Evolutionary conservation across 2,888 invertebrate species (phyloP).

Genomic region (Epinotia bilunana): DNA sequence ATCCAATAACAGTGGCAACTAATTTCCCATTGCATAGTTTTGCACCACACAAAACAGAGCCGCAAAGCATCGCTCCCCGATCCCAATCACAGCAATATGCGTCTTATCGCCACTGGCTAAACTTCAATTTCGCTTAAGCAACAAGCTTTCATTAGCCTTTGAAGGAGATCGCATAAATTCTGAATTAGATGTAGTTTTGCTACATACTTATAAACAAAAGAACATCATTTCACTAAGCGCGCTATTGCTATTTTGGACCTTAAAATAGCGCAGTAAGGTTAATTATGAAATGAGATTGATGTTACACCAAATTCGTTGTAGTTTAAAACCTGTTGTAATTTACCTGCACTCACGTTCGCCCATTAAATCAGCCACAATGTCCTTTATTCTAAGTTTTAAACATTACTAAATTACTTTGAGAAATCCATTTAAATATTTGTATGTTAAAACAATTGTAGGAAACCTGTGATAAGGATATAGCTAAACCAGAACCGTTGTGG

Average conservation of each 20-base stretch:
- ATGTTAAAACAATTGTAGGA: too few relatives aligned
- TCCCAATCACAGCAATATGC: slow-evolving; percentile 59
- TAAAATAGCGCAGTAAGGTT: background rate
- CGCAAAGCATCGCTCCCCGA: slow-evolving; percentile 41
- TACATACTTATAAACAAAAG: slow-evolving; percentile 5
- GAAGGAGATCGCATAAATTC: slow-evolving; percentile 38
- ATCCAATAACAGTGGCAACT: too few relatives aligned
- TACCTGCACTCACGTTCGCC: background rate
- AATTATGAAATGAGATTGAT: background rate
- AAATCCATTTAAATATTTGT: too few relatives aligned
- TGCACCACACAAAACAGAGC: slow-evolving; percentile 49
- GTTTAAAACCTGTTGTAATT: background rate
- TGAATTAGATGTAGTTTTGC: slow-evolving; percentile 26
- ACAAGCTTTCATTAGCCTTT: slow-evolving; percentile 35
- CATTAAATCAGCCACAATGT: slow-evolving; percentile 20
- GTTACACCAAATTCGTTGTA: background rate
- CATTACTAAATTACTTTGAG: too few relatives aligned
- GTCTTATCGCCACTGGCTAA: slow-evolving; percentile 52
- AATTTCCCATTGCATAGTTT: slow-evolving; percentile 3
- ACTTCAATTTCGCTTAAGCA: slow-evolving; percentile 6
- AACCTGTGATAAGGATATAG: too few relatives aligned
- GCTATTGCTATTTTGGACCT: background rate
- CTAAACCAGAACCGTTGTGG: too few relatives aligned
- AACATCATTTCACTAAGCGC: background rate
- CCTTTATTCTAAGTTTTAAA: too few relatives aligned